phyloP scores from a whole-genome alignment of 2,797 vertebrate genomes.

The Heteromormyrus szaboi region DNA sequence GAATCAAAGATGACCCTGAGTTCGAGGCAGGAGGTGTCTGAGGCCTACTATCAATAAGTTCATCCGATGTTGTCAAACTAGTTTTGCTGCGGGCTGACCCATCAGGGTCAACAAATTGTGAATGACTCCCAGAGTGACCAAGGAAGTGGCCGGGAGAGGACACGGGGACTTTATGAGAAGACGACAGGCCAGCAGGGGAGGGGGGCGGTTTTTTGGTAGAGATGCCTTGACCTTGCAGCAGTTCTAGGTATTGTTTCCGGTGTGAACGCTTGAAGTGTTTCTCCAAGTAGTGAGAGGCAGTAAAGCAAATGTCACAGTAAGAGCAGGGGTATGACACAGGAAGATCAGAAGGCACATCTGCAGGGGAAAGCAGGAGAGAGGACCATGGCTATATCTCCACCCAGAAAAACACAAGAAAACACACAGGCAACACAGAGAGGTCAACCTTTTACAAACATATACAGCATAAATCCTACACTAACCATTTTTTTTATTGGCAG shows the following conservation, averaged over 20 bases:
- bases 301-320: slow-evolving; percentile 32
- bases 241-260: slow-evolving; percentile 29
- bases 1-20: background rate
- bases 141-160: background rate
- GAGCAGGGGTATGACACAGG: slow-evolving; percentile 25
- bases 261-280: slow-evolving; percentile 29
- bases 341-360: slow-evolving; percentile 21
- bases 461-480: background rate
- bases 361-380: slow-evolving; percentile 1
- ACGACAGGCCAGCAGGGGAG: background rate
- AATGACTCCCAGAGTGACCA: background rate
- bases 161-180: background rate
- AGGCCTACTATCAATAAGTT: background rate
- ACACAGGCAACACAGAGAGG: background rate
- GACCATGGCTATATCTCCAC: background rate
- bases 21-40: background rate
- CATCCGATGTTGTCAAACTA: background rate
- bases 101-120: background rate
- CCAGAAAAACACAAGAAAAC: background rate
- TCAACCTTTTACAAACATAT: background rate
- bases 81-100: too few species aligned
- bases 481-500: slow-evolving; percentile 20
- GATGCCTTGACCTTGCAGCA: slow-evolving; percentile 17
- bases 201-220: background rate
- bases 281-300: slow-evolving; percentile 27